Base-by-base conservation (phyloP, 2,888 invertebrate species). In the Lasioglossum vierecki region DNA sequence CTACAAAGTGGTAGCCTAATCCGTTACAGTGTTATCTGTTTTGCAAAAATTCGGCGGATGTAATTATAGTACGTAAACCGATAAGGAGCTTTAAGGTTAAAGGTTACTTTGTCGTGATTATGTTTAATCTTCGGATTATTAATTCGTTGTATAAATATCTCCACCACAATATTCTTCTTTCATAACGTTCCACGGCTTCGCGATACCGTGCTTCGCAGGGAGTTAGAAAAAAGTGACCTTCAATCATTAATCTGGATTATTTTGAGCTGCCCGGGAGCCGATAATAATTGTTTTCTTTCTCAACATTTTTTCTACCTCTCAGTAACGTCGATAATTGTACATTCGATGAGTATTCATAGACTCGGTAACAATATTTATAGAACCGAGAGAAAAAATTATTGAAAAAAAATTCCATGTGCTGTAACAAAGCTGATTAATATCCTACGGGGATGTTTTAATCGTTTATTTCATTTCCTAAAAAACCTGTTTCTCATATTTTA, bases 171-270 rank as follows among this genome's bases (percentile, higher is more conserved):
- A 63, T 53, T 66, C 30, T 41, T n/a, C 35, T 68, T 39, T 41
- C 68, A 35, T 68, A 41, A n/a, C 22, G 22, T 68, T n/a, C 22
- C 39, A 39, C 2, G 9, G 35, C 35, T 68, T 41, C 35, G 9
- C 18, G 35, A 68, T 68, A 35, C 15, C 22, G 6, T 8, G 18
- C 35, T 68, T 68, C 63, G 63, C 63, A 63, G 63, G 63, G 63
- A 63, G 63, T 30, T 4, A 30, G 63, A 30, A 63, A 63, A 63
- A 63, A 63, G 2, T 63, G 63, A 63, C 63, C 63, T 63, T 30
- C 63, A 63, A 68, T 68, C 66, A 39, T 9, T 22, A 68, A 68
- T 68, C 35, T 35, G 35, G 66, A 68, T 68, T 68, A 35, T 68
- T 68, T 68, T 39, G 39, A 30, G 35, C 66, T 8, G 8, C 22